phyloP scores from a whole-genome alignment of 2,797 vertebrate genomes.

The Tadarida brasiliensis region DNA sequence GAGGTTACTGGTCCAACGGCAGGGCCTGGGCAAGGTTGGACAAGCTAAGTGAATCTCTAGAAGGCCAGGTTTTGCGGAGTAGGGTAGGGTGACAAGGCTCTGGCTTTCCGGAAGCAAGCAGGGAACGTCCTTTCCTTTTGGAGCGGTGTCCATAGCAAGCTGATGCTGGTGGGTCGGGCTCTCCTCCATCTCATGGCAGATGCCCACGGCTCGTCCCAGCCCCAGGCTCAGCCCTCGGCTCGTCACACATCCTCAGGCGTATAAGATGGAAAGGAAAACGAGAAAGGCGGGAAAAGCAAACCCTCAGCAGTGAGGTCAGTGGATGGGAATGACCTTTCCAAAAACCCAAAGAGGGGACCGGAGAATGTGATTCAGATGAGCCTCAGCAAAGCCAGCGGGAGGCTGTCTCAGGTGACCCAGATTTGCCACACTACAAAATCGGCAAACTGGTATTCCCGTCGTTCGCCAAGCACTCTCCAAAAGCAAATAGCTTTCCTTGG shows the following conservation, averaged over 20 bases:
- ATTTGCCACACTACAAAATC: neutral
- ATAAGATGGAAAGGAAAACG: neutral
- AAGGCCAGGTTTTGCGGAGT: neutral
- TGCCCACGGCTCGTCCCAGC: too few species aligned
- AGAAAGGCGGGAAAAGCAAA: accelerated
- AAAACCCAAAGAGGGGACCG: neutral
- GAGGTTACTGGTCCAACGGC: neutral
- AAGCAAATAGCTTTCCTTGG: constrained; percentile 80
- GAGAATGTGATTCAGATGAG: neutral
- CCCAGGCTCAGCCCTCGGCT: neutral
- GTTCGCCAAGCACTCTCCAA: neutral
- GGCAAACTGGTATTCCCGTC: neutral
- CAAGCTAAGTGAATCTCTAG: neutral
- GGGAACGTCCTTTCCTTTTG: too few species aligned
- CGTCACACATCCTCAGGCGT: neutral
- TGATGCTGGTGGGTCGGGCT: accelerated
- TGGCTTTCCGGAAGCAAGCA: neutral
- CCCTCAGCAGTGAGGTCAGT: neutral
- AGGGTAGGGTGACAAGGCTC: neutral
- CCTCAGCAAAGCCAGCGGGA: neutral
- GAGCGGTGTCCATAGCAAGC: accelerated
- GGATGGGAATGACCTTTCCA: neutral
- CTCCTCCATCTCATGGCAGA: neutral
- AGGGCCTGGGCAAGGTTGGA: neutral
- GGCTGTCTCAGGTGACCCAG: neutral